Percentiles rank a stretch among this genome's conserved stretches.
Conservation (phyloP, 1,140 invertebrate genomes). For the Probaryconus sp. region DNA sequence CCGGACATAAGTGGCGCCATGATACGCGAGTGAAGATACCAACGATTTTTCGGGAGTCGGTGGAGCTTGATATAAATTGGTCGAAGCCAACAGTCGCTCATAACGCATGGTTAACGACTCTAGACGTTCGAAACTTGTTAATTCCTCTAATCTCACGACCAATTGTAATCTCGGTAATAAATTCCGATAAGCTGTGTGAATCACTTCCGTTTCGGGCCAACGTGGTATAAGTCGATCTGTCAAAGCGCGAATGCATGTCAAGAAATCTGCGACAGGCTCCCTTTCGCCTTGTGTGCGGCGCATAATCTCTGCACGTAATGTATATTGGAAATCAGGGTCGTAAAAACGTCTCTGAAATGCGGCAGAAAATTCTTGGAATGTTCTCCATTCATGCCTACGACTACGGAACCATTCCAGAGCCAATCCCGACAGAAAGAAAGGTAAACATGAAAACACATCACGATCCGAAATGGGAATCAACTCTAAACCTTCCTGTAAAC, state of each 20-base stretch:
- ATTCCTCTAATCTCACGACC: background rate
- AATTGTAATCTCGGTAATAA: background rate
- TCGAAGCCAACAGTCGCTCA: background rate
- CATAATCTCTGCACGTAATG: no score
- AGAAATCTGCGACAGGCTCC: no score
- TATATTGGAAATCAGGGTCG: background rate
- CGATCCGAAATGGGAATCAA: background rate
- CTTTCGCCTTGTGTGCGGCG: no score
- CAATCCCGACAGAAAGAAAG: no score
- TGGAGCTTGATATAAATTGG: background rate
- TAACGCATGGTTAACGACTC: background rate
- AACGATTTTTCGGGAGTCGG: conserved; percentile 4
- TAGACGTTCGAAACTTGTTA: background rate
- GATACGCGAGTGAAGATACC: background rate
- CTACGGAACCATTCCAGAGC: background rate
- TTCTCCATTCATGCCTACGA: background rate
- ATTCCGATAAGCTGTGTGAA: conserved; percentile 2
- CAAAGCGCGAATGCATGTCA: conserved; percentile 1
- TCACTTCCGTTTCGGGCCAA: background rate
- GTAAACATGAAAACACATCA: no score
- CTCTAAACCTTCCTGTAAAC: background rate
- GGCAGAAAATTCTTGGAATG: background rate
- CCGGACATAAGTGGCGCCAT: no score
- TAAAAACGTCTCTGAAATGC: background rate
- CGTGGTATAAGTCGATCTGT: no score